These are phyloP conservation scores for Rhagologus leucostigma DNA, from an alignment of 2,113 vertebrate genomes.

Conservation along the genomic window DNA sequence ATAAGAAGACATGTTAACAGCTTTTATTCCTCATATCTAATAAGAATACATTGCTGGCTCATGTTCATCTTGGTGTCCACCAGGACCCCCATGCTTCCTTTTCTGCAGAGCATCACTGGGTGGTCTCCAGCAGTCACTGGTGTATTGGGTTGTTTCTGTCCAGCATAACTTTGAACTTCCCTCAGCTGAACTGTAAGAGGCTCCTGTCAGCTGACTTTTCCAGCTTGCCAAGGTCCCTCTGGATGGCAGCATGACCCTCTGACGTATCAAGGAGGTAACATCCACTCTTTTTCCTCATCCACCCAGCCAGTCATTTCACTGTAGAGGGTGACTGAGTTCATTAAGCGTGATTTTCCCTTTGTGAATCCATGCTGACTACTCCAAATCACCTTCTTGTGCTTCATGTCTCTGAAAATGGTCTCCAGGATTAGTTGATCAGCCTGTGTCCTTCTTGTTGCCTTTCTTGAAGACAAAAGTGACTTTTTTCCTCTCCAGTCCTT, in stretches of 20 bases:
- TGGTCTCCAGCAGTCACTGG: background rate
- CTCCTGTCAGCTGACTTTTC: background rate
- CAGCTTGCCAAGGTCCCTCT: background rate
- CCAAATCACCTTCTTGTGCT: background rate
- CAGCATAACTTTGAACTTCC: background rate
- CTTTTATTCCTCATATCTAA: background rate
- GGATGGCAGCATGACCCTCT: background rate
- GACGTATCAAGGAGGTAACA: background rate
- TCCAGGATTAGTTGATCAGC: background rate
- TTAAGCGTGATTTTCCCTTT: background rate
- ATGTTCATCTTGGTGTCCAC: rapidly evolving
- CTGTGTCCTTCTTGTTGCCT: background rate
- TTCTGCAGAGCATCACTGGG: background rate
- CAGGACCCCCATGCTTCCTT: background rate
- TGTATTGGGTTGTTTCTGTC: background rate
- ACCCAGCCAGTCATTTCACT: background rate
- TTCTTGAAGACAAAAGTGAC: background rate
- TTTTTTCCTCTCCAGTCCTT: background rate
- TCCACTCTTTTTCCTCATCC: background rate
- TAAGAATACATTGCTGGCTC: background rate
- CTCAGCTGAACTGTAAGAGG: background rate
- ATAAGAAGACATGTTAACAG: background rate
- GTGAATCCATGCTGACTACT: background rate
- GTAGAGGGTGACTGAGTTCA: background rate
- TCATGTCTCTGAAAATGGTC: background rate